Evolutionary conservation across 1,140 invertebrate genomes (phyloP).

Genomic region (Aphaenogaster rudis): DNA sequence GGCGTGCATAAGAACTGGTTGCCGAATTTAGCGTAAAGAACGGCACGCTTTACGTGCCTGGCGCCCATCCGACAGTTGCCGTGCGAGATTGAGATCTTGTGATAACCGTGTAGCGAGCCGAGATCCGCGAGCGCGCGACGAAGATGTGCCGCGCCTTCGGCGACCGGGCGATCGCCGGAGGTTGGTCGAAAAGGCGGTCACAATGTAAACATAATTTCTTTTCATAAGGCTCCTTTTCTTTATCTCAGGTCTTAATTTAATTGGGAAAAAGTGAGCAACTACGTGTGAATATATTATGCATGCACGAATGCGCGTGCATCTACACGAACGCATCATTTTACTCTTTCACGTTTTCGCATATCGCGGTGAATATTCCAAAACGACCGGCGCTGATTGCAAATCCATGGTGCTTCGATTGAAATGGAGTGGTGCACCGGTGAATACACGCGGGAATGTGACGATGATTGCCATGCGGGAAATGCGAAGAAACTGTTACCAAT

Average conservation of each 20-base stretch:
- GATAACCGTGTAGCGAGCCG: no score
- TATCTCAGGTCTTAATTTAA: neutral
- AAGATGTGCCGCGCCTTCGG: no score
- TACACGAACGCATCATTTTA: slow-evolving; percentile 22
- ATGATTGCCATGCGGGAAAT: slow-evolving; percentile 1
- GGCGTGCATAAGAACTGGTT: no score
- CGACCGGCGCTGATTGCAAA: slow-evolving; percentile 51
- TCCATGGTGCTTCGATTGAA: slow-evolving; percentile 49
- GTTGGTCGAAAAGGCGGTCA: no score
- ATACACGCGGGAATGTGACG: slow-evolving; percentile 11
- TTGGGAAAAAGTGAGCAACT: neutral
- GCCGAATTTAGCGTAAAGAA: no score
- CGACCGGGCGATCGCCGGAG: no score
- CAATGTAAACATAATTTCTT: neutral
- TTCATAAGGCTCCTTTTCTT: neutral
- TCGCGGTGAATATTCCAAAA: slow-evolving; percentile 63
- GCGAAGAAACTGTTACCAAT: neutral
- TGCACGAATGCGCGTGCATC: neutral
- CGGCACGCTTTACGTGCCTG: no score
- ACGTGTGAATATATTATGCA: neutral
- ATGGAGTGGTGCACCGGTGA: slow-evolving; percentile 41
- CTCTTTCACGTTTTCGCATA: slow-evolving; percentile 35
- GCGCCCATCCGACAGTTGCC: no score
- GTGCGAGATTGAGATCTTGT: no score
- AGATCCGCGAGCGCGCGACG: no score